Evolutionary conservation across 2,888 invertebrate genomes (phyloP), one percentile per base, ranked within the genome.

Genomic region (Chrysolina americana): DNA sequence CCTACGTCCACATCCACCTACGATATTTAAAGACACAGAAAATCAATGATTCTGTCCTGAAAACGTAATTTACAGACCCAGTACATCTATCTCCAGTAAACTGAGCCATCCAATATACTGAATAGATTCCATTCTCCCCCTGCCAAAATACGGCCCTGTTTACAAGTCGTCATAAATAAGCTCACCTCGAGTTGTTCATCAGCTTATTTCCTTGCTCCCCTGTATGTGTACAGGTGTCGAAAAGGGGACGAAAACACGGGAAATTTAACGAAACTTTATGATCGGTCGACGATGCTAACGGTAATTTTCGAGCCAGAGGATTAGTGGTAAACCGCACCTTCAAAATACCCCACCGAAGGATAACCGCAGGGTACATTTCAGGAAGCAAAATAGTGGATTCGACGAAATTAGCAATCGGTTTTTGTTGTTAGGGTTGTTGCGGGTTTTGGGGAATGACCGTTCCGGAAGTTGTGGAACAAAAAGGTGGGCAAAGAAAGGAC

Each of bases 191-290:
- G 66, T 47, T 59, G 66, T 71, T 65, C 44, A 66, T 71, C 71
- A 71, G 66, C 36, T 71, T 71, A 66, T 48, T 62, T 56, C 47
- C 71, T 62, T 36, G 53, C 62, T 59, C 48, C 66, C 65, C 53
- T 36, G 53, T 53, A 56, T 68, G 41, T 48, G 68, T 68, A 68
- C 68, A 68, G 68, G 68, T 68, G 68, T 68, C 36, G 56, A 15
- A 19, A 41, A 41, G 41, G 68, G 68, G 41, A 50, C 41, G 68
- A 68, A 68, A 68, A 68, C 13, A 36, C 68, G 21, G 50, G 68
- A 68, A 68, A 68, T 53, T 80, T 80, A 81, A 81, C 79, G 79
- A 78, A 80, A 81, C 77, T 81, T 81, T 81, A 81, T 80, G 79
- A 74, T 79, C 72, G 77, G 78, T 78, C 68, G 74, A 74, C 71